Percentiles rank a stretch among this genome's conserved stretches.
Evolutionary conservation across 2,888 invertebrate species (phyloP).

Genomic region (Masnerella sp.): DNA sequence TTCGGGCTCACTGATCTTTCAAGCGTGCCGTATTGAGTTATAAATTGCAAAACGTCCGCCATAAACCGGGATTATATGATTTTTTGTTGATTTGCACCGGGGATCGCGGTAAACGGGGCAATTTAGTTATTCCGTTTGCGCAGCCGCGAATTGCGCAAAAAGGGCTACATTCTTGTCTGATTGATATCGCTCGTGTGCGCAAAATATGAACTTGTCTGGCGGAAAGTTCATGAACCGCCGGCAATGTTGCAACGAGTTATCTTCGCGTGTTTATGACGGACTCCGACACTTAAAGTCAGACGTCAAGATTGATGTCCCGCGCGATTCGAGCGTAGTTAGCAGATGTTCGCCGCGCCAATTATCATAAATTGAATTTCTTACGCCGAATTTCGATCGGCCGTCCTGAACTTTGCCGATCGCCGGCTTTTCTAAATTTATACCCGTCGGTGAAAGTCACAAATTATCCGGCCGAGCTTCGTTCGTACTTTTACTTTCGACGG

Average conservation of each 20-base stretch:
- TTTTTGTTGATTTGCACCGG: constrained; percentile 28
- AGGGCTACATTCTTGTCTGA: neutral
- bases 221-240: constrained; percentile 42
- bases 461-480: constrained; percentile 28
- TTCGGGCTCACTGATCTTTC: constrained; percentile 43
- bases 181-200: constrained; percentile 15
- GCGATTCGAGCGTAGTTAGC: constrained; percentile 30
- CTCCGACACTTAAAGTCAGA: constrained; percentile 45
- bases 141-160: constrained; percentile 3
- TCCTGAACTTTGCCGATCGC: constrained; percentile 33
- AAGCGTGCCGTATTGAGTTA: constrained; percentile 45
- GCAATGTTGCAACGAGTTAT: constrained; percentile 34
- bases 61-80: constrained; percentile 15
- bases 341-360: constrained; percentile 17
- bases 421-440: constrained; percentile 44
- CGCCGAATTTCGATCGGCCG: constrained; percentile 25
- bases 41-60: constrained; percentile 37
- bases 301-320: constrained; percentile 44
- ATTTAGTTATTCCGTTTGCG: constrained; percentile 31
- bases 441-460: constrained; percentile 52
- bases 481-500: constrained; percentile 52
- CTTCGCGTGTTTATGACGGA: constrained; percentile 47
- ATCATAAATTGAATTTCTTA: constrained; percentile 42
- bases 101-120: constrained; percentile 21
- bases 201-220: constrained; percentile 35